Percentiles rank a stretch among this genome's conserved stretches.
Evolutionary conservation across 2,113 vertebrate genomes (phyloP).

Genomic region (Nesoenas mayeri): DNA sequence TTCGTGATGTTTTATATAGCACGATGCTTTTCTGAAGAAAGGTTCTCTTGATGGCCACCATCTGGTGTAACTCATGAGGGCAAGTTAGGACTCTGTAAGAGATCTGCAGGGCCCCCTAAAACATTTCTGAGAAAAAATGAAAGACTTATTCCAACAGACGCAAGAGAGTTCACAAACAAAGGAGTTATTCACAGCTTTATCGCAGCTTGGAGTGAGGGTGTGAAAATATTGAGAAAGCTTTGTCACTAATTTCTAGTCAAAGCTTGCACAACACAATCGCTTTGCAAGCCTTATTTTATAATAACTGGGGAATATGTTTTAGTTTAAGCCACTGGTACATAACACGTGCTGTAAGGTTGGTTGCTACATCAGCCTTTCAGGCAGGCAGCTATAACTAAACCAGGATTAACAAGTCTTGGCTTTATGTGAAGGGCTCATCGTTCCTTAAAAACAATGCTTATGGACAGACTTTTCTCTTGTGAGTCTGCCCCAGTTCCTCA

Average conservation of each 20-base stretch:
- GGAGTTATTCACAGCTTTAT: slow-evolving; percentile 18
- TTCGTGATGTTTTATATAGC: neutral
- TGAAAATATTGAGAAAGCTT: slow-evolving; percentile 38
- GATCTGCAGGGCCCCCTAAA: neutral
- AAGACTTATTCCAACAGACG: neutral
- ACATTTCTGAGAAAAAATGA: neutral
- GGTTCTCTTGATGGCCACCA: neutral
- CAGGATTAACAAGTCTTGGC: neutral
- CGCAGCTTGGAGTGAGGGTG: neutral
- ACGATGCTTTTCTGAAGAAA: neutral
- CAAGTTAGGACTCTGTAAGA: neutral
- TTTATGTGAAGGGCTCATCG: neutral
- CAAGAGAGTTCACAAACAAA: neutral
- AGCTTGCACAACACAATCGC: slow-evolving; percentile 8
- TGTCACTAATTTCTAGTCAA: slow-evolving; percentile 25
- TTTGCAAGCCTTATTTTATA: neutral
- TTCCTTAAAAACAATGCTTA: neutral
- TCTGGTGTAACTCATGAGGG: neutral
- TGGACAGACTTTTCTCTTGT: neutral
- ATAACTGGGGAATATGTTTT: neutral
- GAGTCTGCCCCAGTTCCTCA: neutral
- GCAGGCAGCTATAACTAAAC: neutral
- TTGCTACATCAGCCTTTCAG: neutral
- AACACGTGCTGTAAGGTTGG: neutral
- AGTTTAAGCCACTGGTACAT: neutral